Evolutionary conservation across 2,113 vertebrate species (phyloP).

Genomic region (Otocyon megalotis): DNA sequence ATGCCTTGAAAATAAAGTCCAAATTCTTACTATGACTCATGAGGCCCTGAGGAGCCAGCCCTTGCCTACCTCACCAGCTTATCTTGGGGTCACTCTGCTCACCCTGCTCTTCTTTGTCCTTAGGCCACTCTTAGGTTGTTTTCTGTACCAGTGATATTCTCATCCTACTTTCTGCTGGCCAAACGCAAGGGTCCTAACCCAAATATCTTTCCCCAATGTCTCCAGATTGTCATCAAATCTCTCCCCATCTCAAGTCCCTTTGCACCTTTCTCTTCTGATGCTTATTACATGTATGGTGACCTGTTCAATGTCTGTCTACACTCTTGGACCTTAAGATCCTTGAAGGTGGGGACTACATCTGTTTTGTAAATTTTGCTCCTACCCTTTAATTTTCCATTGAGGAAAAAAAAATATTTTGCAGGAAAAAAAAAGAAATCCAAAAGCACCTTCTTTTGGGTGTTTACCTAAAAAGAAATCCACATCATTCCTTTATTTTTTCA

Average conservation of each 20-base stretch:
- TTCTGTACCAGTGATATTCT: background rate
- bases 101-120: background rate
- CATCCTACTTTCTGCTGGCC: background rate
- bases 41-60: background rate
- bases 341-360: background rate
- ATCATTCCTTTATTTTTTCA: background rate
- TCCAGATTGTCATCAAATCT: background rate
- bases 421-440: background rate
- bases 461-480: background rate
- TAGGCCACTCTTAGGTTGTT: background rate
- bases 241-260: background rate
- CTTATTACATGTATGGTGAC: background rate
- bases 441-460: background rate
- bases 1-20: background rate
- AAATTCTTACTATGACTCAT: background rate
- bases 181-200: background rate
- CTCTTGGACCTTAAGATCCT: background rate
- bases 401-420: background rate
- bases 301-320: background rate
- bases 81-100: too few relatives aligned
- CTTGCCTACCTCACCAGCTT: background rate
- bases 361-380: background rate
- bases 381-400: background rate
- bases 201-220: background rate
- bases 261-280: background rate